Conservation (phyloP, 1,140 invertebrate species). For the Apis florea region DNA sequence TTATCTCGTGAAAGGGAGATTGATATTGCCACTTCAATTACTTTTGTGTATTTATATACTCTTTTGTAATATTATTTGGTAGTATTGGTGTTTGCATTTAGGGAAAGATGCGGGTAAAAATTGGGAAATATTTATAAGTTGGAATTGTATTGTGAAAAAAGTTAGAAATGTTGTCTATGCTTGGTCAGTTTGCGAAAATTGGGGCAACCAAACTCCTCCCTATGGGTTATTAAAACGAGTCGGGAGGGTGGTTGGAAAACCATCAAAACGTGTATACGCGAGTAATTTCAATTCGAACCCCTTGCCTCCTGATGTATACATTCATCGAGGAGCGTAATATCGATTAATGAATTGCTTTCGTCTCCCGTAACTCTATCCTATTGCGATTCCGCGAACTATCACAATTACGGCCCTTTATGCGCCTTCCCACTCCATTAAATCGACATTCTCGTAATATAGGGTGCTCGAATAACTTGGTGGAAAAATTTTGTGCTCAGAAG, state of each 20-base stretch:
- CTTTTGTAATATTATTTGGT: no score
- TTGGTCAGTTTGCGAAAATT: no score
- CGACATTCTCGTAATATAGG: not conserved
- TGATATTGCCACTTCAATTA: no score
- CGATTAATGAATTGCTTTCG: slow-evolving; percentile 10
- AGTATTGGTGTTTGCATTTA: no score
- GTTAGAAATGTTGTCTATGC: no score
- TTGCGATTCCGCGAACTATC: not conserved
- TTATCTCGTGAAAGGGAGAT: no score
- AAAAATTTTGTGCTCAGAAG: not conserved
- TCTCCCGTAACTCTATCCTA: not conserved
- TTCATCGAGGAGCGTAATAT: not conserved
- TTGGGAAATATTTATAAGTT: no score
- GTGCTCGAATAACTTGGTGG: not conserved
- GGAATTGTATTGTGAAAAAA: no score
- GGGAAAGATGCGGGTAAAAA: no score
- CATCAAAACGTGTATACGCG: not conserved
- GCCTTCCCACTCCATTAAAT: not conserved
- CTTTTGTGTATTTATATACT: no score
- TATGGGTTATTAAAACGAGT: not conserved
- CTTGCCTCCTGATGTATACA: not conserved
- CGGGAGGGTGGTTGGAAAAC: not conserved
- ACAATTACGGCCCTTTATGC: not conserved
- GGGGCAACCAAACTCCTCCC: not conserved
- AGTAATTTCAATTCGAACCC: slow-evolving; percentile 7